phyloP scores from a whole-genome alignment of 2,113 vertebrate genomes.

The Psittacara wagleri region DNA sequence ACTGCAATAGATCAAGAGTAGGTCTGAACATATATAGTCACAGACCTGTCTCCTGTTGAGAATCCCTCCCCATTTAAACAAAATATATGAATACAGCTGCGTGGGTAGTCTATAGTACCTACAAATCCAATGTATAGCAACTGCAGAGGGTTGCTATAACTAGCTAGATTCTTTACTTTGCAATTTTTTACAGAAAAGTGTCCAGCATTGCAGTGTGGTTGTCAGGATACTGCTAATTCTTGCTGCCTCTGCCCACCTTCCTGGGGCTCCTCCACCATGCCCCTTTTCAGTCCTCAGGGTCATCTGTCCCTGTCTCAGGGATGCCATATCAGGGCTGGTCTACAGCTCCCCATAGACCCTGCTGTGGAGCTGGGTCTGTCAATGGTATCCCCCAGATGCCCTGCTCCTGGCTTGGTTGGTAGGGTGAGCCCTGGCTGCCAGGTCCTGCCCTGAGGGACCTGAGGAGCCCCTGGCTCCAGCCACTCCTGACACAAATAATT shows the following conservation, averaged over 20 bases:
- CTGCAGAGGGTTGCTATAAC: not conserved
- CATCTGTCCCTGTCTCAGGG: not conserved
- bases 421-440: not conserved
- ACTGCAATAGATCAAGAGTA: not conserved
- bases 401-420: rapidly evolving
- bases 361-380: not conserved
- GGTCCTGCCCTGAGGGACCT: not conserved
- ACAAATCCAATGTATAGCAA: not conserved
- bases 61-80: not conserved
- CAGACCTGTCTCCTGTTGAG: not conserved
- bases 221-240: not conserved
- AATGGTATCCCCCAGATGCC: not conserved
- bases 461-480: not conserved
- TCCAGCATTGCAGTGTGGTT: not conserved
- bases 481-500: not conserved
- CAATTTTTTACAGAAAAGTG: not conserved
- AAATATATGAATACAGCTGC: not conserved
- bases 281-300: not conserved
- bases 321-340: not conserved
- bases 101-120: not conserved
- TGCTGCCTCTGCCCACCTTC: not conserved
- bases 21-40: not conserved
- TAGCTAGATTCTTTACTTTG: not conserved
- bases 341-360: not conserved
- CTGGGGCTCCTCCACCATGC: not conserved